These are phyloP conservation scores for Apomyelois bistriatella DNA, from an alignment of 2,888 invertebrate genomes.

Conservation along the genomic window DNA sequence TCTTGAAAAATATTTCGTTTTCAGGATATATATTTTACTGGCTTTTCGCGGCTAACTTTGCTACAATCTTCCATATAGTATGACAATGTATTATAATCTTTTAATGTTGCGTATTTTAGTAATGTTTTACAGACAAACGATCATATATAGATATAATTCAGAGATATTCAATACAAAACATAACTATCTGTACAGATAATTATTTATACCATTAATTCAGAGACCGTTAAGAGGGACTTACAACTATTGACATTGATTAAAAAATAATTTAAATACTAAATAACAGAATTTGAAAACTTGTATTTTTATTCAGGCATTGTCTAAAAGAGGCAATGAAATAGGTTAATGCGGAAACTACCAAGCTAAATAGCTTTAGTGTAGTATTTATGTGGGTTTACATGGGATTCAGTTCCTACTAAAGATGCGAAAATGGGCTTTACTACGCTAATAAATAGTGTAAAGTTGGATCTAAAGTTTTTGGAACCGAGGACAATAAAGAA, in stretches of 20 bases:
- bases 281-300: no score
- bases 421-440: not conserved
- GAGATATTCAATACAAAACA: no score
- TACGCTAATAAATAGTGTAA: not conserved
- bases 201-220: no score
- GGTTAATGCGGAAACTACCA: not conserved
- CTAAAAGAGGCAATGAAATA: not conserved
- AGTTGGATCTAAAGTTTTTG: not conserved
- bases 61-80: conserved; percentile 1
- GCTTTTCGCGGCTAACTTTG: not conserved
- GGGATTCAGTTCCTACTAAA: not conserved
- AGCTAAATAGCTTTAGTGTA: not conserved
- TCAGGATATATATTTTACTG: conserved; percentile 8
- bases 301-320: not conserved
- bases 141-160: no score
- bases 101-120: not conserved
- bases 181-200: no score
- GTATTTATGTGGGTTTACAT: conserved; percentile 1
- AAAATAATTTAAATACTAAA: no score
- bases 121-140: no score
- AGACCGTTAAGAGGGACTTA: no score
- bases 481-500: no score
- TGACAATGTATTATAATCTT: not conserved
- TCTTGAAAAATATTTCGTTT: conserved; percentile 9
- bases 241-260: no score